Conservation (phyloP, 1,140 invertebrate genomes). For the Eumaeus atala region DNA sequence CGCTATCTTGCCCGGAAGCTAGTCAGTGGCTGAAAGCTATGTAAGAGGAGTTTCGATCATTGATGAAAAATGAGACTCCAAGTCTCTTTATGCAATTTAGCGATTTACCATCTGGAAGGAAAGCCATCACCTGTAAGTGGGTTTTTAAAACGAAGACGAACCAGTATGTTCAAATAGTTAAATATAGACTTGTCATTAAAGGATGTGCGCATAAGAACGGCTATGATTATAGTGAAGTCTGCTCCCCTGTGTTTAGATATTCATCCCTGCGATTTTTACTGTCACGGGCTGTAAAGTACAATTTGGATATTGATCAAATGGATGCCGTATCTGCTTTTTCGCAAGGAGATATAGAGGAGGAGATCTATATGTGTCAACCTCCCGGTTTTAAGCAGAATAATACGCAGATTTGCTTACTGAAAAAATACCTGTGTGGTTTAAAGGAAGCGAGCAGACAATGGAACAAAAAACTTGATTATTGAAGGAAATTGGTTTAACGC, state of each 20-base stretch:
- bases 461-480: not conserved
- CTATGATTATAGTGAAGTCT: constrained; percentile 14
- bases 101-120: too few species aligned
- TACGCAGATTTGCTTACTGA: not conserved
- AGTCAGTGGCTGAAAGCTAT: too few species aligned
- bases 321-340: not conserved
- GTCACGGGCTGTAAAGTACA: not conserved
- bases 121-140: too few species aligned
- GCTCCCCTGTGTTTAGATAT: constrained; percentile 11
- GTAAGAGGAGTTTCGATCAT: too few species aligned
- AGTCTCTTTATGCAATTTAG: too few species aligned
- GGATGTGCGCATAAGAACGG: constrained; percentile 6
- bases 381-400: not conserved
- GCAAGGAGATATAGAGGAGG: not conserved
- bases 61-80: too few species aligned
- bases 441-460: not conserved
- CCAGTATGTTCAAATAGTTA: too few species aligned
- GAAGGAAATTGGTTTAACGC: not conserved
- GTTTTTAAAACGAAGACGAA: too few species aligned
- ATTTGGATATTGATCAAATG: not conserved
- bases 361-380: not conserved
- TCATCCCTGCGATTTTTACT: constrained; percentile 12
- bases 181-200: constrained; percentile 10
- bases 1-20: too few species aligned
- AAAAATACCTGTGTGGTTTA: not conserved